Evolutionary conservation across 2,113 vertebrate genomes (phyloP).

Genomic region (Dromaius novaehollandiae): DNA sequence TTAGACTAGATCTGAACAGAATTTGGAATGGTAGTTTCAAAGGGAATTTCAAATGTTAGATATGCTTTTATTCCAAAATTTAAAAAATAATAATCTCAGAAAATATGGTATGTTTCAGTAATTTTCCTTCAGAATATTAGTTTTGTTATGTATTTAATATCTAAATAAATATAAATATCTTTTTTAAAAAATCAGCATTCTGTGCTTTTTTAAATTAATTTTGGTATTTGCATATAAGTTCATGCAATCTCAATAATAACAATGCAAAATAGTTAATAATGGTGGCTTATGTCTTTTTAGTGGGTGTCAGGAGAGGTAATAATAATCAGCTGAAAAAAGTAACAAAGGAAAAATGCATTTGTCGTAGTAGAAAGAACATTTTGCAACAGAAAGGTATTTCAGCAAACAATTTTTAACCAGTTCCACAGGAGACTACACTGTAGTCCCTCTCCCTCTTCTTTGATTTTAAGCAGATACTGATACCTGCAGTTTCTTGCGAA

Average conservation of each 20-base stretch:
- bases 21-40: not conserved
- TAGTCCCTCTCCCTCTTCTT: not conserved
- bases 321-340: not conserved
- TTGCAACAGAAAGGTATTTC: not conserved
- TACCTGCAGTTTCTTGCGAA: not conserved
- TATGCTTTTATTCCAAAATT: not conserved
- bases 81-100: not conserved
- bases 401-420: not conserved
- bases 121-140: not conserved
- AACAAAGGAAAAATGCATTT: not conserved
- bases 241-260: not conserved
- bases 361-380: not conserved
- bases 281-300: not conserved
- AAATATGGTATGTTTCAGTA: not conserved
- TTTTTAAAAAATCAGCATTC: not conserved
- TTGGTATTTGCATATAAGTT: not conserved
- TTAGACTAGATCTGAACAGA: not conserved
- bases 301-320: not conserved
- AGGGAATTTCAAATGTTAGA: not conserved
- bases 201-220: not conserved
- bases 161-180: not conserved
- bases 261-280: not conserved
- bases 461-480: not conserved
- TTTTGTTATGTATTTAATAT: not conserved
- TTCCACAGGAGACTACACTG: not conserved